Conservation (phyloP, 2,113 vertebrate species). For the Circaetus gallicus region DNA sequence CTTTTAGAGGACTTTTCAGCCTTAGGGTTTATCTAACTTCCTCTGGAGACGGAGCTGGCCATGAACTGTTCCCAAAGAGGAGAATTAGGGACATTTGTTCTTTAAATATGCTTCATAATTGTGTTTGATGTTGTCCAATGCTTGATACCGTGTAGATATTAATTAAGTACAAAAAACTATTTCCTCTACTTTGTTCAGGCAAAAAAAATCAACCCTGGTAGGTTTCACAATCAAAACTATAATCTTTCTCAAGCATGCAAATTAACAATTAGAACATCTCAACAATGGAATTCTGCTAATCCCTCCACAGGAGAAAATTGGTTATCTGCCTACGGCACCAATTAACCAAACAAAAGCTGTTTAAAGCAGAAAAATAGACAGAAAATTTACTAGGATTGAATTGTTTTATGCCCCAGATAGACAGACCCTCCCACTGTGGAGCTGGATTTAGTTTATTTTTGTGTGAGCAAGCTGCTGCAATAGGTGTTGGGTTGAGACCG, state of each 20-base stretch:
- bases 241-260: slow-evolving; percentile 6
- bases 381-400: neutral
- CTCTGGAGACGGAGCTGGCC: neutral
- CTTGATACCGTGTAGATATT: neutral
- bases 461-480: neutral
- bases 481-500: neutral
- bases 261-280: slow-evolving; percentile 33
- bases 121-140: neutral
- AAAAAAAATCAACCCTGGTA: neutral
- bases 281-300: neutral
- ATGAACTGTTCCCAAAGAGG: neutral
- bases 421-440: neutral
- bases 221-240: slow-evolving; percentile 34
- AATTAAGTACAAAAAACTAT: neutral
- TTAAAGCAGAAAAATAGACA: slow-evolving; percentile 25
- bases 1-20: neutral
- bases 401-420: neutral
- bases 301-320: slow-evolving; percentile 7
- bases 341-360: slow-evolving; percentile 10
- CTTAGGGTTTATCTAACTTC: neutral
- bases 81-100: neutral
- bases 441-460: neutral
- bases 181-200: neutral
- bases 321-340: neutral
- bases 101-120: neutral